Evolutionary conservation across 2,113 vertebrate species (phyloP), one percentile per base, ranked within the genome.

Genomic region (Chloroceryle aenea): DNA sequence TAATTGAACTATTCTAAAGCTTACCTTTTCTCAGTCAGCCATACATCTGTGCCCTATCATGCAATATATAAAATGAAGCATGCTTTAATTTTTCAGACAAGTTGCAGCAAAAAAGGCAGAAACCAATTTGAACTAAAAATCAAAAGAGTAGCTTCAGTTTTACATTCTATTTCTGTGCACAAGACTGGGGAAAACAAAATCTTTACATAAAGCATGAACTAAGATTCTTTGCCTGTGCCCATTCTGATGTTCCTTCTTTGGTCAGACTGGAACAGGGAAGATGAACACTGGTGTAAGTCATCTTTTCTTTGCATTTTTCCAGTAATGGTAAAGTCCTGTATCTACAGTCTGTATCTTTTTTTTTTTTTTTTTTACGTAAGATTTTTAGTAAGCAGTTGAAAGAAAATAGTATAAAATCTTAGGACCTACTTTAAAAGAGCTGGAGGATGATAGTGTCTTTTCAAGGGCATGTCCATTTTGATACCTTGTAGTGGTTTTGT

Each of bases 401-500:
- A 96, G 38, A 34, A 91, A 81, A 55, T 32, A 52, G 56, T 17
- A 7, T 89, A 27, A 78, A 72, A 42, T 78, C 84, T 87, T 94
- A 81, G 88, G 64, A 66, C 55, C 68, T 81, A 3, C 69, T 73
- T 90, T 50, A 25, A n/a, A 91, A 79, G 90, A 58, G 88, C 89
- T 87, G 93, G 76, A 89, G 93, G 90, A 77, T 92, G 76, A 84
- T 95, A 96, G 95, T 96, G 97, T 97, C 97, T 97, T 95, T 93
- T 86, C 94, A 90, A 64, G 87, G 94, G 96, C 93, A 94, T 97
- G 98, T 95, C 97, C 96, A 12, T 91, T 90, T 90, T 95, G 95
- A 74, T 97, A 82, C 93, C 95, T 95, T 97, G 87, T 97, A 77
- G 96, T 96, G 97, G 96, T 97, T 97, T 97, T 98, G 97, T 97